Evolutionary conservation across 2,888 invertebrate species (phyloP).

Genomic region (Selenia dentaria): DNA sequence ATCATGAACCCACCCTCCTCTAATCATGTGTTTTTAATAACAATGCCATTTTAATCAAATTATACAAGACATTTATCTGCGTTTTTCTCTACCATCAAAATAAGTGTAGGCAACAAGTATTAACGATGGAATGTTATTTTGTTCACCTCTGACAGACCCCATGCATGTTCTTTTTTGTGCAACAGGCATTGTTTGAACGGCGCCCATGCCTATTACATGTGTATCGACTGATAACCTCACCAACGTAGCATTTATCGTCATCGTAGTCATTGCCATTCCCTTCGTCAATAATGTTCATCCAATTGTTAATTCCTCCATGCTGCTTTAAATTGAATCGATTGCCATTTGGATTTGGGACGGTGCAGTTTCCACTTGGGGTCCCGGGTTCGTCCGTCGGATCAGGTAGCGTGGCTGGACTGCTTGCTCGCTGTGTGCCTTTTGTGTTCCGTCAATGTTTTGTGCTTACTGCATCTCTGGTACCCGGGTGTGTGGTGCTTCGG

Average conservation of each 20-base stretch:
- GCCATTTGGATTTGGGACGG: constrained; percentile 53
- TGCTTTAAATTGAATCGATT: constrained; percentile 68
- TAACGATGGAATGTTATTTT: too few species aligned
- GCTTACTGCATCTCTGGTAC: constrained; percentile 86
- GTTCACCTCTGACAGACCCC: too few species aligned
- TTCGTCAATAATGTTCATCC: constrained; percentile 54
- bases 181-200: too few species aligned
- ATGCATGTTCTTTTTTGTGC: too few species aligned
- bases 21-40: too few species aligned
- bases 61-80: too few species aligned
- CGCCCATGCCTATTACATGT: background rate
- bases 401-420: constrained; percentile 92
- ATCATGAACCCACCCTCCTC: too few species aligned
- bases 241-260: constrained; percentile 37
- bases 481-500: constrained; percentile 52
- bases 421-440: constrained; percentile 87
- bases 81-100: too few species aligned
- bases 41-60: too few species aligned
- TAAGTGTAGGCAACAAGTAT: too few species aligned
- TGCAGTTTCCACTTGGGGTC: constrained; percentile 82
- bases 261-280: constrained; percentile 24
- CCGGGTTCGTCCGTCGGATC: constrained; percentile 88
- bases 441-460: constrained; percentile 87
- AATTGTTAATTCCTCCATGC: constrained; percentile 78
- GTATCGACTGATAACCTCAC: background rate